Evolutionary conservation across 2,888 invertebrate species (phyloP), one percentile per base, ranked within the genome.

Genomic region (Zootermopsis nevadensis): DNA sequence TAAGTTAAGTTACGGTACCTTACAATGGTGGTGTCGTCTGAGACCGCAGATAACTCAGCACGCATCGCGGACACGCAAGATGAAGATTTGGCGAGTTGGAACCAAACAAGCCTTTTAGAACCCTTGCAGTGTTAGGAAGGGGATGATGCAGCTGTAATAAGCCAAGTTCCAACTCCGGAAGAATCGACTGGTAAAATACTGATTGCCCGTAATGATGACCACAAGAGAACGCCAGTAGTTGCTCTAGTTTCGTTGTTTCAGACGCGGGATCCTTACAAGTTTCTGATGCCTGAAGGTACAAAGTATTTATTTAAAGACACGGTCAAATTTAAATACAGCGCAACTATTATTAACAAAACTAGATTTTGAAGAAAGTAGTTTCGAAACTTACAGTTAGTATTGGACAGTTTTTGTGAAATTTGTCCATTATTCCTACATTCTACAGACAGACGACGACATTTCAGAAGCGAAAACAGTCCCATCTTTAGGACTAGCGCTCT

Each of bases 41-140:
- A 55, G 80, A 80, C 35, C 83, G 84, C 19, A 85, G 80, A 81
- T 85, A 84, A 27, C 82, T 79, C 55, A 85, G 77, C 27, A 85
- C 85, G 66, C 85, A 85, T n/a, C 84, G 77, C 10, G 85, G 85
- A 66, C 85, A 85, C 19, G 85, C 85, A 24, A 85, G 83, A 42
- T 85, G 84, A 31, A 85, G 79, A n/a, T 81, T 83, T 19, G 83
- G 85, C 22, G 84, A 74, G 19, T 82, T 83, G 15, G 60, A 69
- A n/a, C 76, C 67, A 72, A 85, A 85, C 60, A 85, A 60, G 55
- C 83, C 85, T 69, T 82, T 79, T n/a, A 85, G 74, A 22, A 85
- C 81, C 12, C 84, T 69, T 10, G 85, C 85, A 12, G 85, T 85
- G 60, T 83, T 83, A 8, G 85, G 85, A 12, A 85, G 83, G 1